Evolutionary conservation across 2,113 vertebrate genomes (phyloP).

Genomic region (Callocephalon fimbriatum): DNA sequence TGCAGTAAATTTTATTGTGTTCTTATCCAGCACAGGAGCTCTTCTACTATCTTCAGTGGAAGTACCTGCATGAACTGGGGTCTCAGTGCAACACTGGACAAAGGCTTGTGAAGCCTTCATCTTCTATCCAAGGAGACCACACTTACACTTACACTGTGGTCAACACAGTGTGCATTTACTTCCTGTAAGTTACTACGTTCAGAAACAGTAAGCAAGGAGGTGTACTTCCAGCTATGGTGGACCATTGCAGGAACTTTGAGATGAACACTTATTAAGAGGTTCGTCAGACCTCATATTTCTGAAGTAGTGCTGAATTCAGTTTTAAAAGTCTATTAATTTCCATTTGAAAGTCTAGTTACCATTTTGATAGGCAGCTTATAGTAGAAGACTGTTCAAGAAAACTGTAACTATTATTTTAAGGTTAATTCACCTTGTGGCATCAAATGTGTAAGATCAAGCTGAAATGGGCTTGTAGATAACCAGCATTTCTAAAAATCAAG

Average conservation of each 20-base stretch:
- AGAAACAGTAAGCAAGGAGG: background rate
- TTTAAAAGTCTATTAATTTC: background rate
- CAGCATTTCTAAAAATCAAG: background rate
- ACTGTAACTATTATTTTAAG: conserved; percentile 4
- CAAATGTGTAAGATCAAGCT: background rate
- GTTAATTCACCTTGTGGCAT: background rate
- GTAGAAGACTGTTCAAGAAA: background rate
- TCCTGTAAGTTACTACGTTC: background rate
- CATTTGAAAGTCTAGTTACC: conserved; percentile 17
- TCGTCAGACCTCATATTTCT: background rate
- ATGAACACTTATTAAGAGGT: background rate
- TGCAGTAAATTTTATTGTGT: background rate
- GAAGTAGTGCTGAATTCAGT: background rate
- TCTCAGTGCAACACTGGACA: background rate
- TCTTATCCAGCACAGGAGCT: background rate
- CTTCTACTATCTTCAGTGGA: background rate
- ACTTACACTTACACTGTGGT: background rate
- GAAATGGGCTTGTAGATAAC: background rate
- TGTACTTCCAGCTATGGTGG: background rate
- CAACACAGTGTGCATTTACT: background rate
- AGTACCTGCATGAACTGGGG: background rate
- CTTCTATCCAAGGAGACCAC: background rate
- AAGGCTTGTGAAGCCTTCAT: background rate
- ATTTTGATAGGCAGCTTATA: background rate
- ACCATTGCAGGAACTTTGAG: background rate